Percentiles rank a stretch among this genome's conserved stretches.
phyloP scores from a whole-genome alignment of 2,888 invertebrate genomes.

The Schizotus pectinicornis region DNA sequence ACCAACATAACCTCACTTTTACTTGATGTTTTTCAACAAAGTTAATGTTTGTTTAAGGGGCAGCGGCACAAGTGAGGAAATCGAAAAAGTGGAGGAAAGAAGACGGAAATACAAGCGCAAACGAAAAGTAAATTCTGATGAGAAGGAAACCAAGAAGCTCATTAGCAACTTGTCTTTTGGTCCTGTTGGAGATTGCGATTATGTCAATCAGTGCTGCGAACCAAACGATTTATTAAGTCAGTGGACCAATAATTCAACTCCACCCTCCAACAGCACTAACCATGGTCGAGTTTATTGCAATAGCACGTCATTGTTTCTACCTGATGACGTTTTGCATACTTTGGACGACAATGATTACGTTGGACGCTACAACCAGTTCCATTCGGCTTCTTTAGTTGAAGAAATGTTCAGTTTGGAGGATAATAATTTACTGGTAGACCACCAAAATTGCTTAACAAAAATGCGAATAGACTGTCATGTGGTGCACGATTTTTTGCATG shows the following conservation, averaged over 20 bases:
- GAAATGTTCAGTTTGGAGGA: slow-evolving; percentile 20
- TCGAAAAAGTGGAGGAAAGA: slow-evolving; percentile 46
- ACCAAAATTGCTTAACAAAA: slow-evolving; percentile 6
- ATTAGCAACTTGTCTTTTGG: slow-evolving; percentile 19
- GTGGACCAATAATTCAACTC: slow-evolving; percentile 15
- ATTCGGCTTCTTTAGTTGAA: slow-evolving; percentile 11
- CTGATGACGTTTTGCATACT: slow-evolving; percentile 8
- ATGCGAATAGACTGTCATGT: slow-evolving; percentile 18
- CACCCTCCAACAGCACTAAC: not conserved
- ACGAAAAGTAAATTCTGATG: slow-evolving; percentile 15
- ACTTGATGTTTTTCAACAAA: not conserved
- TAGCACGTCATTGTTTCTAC: slow-evolving; percentile 8
- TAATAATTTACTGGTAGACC: slow-evolving; percentile 4
- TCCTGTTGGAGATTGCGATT: slow-evolving; percentile 7
- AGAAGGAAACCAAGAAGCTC: slow-evolving; percentile 4
- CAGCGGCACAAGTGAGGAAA: slow-evolving; percentile 35
- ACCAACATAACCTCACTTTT: too few species aligned
- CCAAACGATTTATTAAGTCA: slow-evolving; percentile 6
- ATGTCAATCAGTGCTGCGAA: slow-evolving; percentile 18
- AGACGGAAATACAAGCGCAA: slow-evolving; percentile 48
- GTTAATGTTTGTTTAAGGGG: slow-evolving; percentile 6
- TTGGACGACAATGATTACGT: slow-evolving; percentile 22
- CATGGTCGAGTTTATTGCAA: not conserved
- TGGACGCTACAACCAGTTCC: slow-evolving; percentile 25
- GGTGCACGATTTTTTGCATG: slow-evolving; percentile 6